phyloP scores from a whole-genome alignment of 2,888 invertebrate genomes.

The Meta bourneti region DNA sequence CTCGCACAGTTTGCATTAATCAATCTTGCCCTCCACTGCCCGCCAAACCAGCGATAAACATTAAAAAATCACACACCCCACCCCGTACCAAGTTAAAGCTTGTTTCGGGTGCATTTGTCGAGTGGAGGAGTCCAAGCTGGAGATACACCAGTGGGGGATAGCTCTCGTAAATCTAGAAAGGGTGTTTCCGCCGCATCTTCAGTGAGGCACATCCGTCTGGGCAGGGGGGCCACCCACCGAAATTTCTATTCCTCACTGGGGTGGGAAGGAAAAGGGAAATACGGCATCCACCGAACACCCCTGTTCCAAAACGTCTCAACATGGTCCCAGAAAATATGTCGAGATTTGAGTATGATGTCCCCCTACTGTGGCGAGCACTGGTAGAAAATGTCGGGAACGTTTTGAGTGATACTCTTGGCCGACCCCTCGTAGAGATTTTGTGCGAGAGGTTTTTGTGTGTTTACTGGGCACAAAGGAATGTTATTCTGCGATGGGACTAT shows the following conservation, averaged over 20 bases:
- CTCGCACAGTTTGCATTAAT: neutral
- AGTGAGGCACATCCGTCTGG: slow-evolving; percentile 26
- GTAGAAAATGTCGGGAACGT: slow-evolving; percentile 7
- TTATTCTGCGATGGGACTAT: slow-evolving; percentile 40
- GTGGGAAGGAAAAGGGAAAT: neutral
- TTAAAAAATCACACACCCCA: neutral
- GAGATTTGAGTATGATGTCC: slow-evolving; percentile 30
- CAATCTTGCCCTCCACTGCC: neutral
- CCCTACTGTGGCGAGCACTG: neutral
- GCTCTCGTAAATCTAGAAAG: slow-evolving; percentile 56
- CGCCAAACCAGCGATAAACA: neutral
- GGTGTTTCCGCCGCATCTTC: slow-evolving; percentile 63
- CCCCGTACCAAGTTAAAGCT: neutral
- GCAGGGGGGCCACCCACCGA: slow-evolving; percentile 57
- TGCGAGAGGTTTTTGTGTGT: neutral
- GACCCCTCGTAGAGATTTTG: slow-evolving; percentile 52
- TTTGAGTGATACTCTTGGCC: slow-evolving; percentile 47
- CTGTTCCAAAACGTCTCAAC: slow-evolving; percentile 17
- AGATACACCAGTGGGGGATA: neutral
- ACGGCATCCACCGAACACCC: neutral
- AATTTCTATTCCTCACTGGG: slow-evolving; percentile 15
- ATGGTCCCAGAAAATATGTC: slow-evolving; percentile 58
- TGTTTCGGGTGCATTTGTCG: neutral
- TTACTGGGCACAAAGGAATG: slow-evolving; percentile 20
- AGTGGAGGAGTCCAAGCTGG: neutral